A percentile compares a stretch with the other conserved stretches of the same genome.
These are phyloP conservation scores for Eulemur mongoz DNA, from an alignment of 2,797 vertebrate species.

Conservation along the genomic window DNA sequence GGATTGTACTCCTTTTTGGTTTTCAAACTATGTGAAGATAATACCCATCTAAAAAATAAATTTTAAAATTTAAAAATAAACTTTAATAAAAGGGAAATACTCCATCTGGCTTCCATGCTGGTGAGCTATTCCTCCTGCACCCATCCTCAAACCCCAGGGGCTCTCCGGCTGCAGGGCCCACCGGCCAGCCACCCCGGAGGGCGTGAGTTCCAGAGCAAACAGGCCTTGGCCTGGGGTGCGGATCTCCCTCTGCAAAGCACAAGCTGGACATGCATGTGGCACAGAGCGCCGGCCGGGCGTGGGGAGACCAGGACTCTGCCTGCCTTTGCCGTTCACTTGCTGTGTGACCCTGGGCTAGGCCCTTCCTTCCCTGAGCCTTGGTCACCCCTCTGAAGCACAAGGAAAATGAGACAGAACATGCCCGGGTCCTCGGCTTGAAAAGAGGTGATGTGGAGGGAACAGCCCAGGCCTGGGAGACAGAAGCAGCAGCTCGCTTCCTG, in stretches of 20 bases:
- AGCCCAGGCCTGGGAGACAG: neutral
- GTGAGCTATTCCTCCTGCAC: neutral
- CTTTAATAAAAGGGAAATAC: neutral
- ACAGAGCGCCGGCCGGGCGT: neutral
- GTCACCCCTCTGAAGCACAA: neutral
- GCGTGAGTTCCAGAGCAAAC: neutral
- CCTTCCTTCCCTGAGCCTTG: neutral
- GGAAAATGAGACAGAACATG: neutral
- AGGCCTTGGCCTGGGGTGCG: rapidly evolving
- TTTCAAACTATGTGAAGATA: neutral
- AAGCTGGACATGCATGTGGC: rapidly evolving
- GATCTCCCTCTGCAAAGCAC: too few relatives aligned
- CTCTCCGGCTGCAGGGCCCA: neutral
- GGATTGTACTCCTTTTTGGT: neutral
- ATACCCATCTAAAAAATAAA: neutral
- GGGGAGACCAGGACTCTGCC: neutral
- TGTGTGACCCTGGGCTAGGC: neutral
- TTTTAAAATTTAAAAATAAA: neutral
- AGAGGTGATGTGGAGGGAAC: neutral
- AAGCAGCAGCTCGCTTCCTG: neutral
- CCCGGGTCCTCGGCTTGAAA: neutral
- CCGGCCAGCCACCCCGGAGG: too few relatives aligned
- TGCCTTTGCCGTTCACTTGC: neutral
- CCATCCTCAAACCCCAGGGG: neutral
- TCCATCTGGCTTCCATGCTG: neutral